phyloP scores from a whole-genome alignment of 2,113 vertebrate species.

The Physeter macrocephalus region DNA sequence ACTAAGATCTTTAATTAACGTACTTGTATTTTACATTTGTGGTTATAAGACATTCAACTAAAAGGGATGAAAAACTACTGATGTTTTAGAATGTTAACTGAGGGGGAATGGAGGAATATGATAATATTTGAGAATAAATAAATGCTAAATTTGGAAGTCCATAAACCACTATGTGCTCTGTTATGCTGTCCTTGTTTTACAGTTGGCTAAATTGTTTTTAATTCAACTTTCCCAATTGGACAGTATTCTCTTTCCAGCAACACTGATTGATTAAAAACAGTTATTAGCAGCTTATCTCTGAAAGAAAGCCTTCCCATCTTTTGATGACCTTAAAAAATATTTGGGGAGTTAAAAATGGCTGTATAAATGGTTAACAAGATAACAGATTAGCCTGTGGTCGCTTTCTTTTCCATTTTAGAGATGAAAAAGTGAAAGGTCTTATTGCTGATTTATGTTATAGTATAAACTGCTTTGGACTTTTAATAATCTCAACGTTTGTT shows the following conservation, averaged over 20 bases:
- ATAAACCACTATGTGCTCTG: background rate
- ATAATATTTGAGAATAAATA: background rate
- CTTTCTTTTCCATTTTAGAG: background rate
- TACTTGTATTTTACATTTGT: background rate
- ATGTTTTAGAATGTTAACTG: background rate
- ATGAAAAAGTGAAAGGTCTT: background rate
- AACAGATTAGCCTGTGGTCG: background rate
- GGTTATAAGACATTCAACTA: background rate
- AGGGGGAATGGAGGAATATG: background rate
- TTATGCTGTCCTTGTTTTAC: background rate
- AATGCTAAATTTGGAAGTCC: background rate
- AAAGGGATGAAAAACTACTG: background rate
- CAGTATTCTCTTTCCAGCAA: background rate
- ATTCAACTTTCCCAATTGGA: background rate
- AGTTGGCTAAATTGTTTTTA: background rate
- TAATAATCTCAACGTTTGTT: background rate
- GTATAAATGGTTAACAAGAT: background rate
- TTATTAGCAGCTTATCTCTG: background rate
- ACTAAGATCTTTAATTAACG: background rate
- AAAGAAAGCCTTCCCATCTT: background rate
- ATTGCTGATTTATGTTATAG: background rate
- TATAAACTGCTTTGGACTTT: background rate
- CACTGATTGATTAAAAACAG: background rate
- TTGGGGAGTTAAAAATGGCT: background rate
- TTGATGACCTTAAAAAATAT: background rate